These are phyloP conservation scores for Ancistrus triradiatus DNA, from an alignment of 2,113 vertebrate species.

Conservation along the genomic window DNA sequence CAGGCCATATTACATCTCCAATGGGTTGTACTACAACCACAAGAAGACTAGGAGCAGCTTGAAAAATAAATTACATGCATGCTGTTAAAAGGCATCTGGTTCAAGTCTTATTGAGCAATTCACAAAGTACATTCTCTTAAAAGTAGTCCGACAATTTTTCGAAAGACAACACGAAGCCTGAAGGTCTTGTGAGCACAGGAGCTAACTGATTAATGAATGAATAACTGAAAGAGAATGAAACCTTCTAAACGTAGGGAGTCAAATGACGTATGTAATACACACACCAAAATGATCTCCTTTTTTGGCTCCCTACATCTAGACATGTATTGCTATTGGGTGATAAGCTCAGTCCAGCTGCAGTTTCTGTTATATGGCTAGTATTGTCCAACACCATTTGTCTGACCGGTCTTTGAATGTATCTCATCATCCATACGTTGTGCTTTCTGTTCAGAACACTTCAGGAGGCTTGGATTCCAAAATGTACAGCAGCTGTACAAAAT, in stretches of 20 bases:
- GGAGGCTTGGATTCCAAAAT: background rate
- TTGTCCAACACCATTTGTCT: slow-evolving; percentile 24
- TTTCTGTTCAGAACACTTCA: background rate
- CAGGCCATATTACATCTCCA: slow-evolving; percentile 42
- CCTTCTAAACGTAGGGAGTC: too few species aligned
- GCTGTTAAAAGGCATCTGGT: slow-evolving; percentile 54
- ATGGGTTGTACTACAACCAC: slow-evolving; percentile 44
- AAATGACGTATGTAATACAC: too few species aligned
- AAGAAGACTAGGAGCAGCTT: slow-evolving; percentile 59
- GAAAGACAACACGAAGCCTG: slow-evolving; percentile 28
- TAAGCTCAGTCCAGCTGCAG: slow-evolving; percentile 8
- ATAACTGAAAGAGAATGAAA: slow-evolving; percentile 24
- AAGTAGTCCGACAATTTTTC: slow-evolving; percentile 50
- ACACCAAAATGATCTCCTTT: background rate
- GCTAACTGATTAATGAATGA: background rate
- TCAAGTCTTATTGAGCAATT: slow-evolving; percentile 70
- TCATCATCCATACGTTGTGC: slow-evolving; percentile 11
- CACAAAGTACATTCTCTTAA: slow-evolving; percentile 74
- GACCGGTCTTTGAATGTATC: background rate
- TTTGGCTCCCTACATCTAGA: background rate
- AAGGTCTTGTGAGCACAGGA: slow-evolving; percentile 21
- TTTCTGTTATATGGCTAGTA: background rate
- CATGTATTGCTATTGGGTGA: slow-evolving; percentile 10
- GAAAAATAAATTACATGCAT: slow-evolving; percentile 69
- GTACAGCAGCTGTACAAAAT: slow-evolving; percentile 7